Percentiles rank a stretch among this genome's conserved stretches.
These are phyloP conservation scores for Cotesia glomerata DNA, from an alignment of 1,140 invertebrate species.

Conservation along the genomic window DNA sequence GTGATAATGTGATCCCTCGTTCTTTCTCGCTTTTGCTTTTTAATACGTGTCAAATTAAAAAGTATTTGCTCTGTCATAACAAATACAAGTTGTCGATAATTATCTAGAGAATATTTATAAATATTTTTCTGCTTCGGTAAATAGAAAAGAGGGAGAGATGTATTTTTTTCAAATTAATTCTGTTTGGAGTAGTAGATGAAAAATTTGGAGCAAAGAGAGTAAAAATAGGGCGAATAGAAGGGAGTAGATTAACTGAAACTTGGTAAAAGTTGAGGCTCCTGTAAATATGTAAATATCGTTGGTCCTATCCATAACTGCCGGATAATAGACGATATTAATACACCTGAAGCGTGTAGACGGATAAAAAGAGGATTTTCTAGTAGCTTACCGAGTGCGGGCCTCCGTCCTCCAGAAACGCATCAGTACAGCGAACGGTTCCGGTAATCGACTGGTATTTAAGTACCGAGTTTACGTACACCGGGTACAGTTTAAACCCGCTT, in stretches of 20 bases:
- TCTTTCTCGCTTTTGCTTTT: background rate
- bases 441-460: constrained; percentile 62
- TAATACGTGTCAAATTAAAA: background rate
- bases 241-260: constrained; percentile 47
- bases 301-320: background rate
- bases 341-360: constrained; percentile 25
- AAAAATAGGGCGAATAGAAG: constrained; percentile 20
- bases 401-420: background rate
- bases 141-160: background rate
- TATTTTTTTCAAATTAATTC: too few relatives aligned
- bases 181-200: too few relatives aligned
- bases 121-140: background rate
- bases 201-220: background rate
- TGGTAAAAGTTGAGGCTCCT: constrained; percentile 41
- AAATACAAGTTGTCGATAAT: background rate
- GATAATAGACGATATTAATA: constrained; percentile 31
- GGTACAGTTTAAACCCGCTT: constrained; percentile 63
- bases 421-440: constrained; percentile 29
- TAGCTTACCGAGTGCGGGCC: constrained; percentile 24
- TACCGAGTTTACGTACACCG: constrained; percentile 60
- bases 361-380: constrained; percentile 23
- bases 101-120: background rate
- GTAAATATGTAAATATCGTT: constrained; percentile 35
- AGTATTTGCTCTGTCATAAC: too few relatives aligned
- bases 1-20: background rate